Evolutionary conservation across 1,140 invertebrate species (phyloP), one percentile per base, ranked within the genome.

Genomic region (Eciton burchellii): DNA sequence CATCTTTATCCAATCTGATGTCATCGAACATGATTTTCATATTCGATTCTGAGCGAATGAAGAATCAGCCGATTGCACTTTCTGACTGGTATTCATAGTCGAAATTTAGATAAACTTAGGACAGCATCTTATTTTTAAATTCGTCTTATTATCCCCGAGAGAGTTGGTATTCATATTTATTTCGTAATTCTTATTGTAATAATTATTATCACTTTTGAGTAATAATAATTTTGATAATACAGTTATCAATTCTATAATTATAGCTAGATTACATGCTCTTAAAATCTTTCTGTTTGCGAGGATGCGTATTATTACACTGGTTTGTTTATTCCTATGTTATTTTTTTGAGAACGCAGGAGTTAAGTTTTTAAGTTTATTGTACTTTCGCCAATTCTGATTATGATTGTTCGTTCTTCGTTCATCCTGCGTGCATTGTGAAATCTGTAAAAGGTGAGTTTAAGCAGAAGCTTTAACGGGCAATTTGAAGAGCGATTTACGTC

Each of bases 401-500:
- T 6, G 56, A 19, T 41, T 71, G 19, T 14, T 41, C 24, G 14
- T 26, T 59, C 6, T 14, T 66, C 16, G 14, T 57, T 59, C 24
- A 24, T 12, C 45, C 11, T 19, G 35, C 2, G 21, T 21, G 6
- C 21, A 19, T 73, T 73, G 11, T 73, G 43, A 73, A 73, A 73
- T 60, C 2, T 57, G 26, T 35, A 60, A 60, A 60, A 60, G 21
- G 26, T 21, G 41, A 60, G 41, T 21, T 45, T 73, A 11, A 60
- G 41, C 14, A 73, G 45, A 19, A 21, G 11, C 43, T 59, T 57
- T 72, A 41, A 16, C 14, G 35, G 35, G 35, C 6, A 59, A 60
- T 47, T 70, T 70, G n/a, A 70, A 70, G 35, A 73, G 5, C 11
- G 45, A 60, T 16, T 35, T 21, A 26, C 60, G 11, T 16, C 19